These are phyloP conservation scores for Microcebus tavaratra DNA, from an alignment of 2,113 vertebrate species.

Conservation along the genomic window DNA sequence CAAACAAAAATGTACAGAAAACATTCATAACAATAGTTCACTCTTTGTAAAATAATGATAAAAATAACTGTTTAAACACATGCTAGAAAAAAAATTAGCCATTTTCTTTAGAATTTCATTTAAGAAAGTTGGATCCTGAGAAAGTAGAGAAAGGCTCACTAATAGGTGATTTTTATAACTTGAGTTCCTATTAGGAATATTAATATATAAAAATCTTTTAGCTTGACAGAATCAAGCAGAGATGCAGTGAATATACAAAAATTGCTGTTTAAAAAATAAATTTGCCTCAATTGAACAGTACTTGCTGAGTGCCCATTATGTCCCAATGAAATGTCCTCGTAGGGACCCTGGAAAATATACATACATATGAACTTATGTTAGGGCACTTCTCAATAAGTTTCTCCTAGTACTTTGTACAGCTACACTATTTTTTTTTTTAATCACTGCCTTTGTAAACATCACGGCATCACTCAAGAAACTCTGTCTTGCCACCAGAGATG, in stretches of 20 bases:
- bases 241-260: conserved; percentile 6
- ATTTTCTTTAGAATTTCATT: conserved; percentile 26
- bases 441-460: neutral
- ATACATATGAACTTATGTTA: neutral
- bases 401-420: neutral
- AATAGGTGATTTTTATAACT: neutral
- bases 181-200: neutral
- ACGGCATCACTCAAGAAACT: neutral
- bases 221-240: conserved; percentile 27
- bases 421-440: neutral
- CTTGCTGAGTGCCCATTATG: neutral
- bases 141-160: neutral
- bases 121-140: conserved; percentile 1
- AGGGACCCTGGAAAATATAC: neutral
- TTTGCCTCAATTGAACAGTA: neutral
- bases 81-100: neutral
- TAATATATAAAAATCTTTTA: conserved; percentile 38
- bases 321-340: neutral
- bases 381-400: neutral
- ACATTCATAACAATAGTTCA: neutral
- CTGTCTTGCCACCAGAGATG: neutral
- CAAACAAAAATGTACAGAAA: conserved; percentile 7
- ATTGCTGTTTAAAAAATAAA: neutral
- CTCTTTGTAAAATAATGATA: conserved; percentile 37
- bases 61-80: conserved; percentile 7